These are phyloP conservation scores for Kryptolebias marmoratus DNA, from an alignment of 2,113 vertebrate species.

Conservation along the genomic window DNA sequence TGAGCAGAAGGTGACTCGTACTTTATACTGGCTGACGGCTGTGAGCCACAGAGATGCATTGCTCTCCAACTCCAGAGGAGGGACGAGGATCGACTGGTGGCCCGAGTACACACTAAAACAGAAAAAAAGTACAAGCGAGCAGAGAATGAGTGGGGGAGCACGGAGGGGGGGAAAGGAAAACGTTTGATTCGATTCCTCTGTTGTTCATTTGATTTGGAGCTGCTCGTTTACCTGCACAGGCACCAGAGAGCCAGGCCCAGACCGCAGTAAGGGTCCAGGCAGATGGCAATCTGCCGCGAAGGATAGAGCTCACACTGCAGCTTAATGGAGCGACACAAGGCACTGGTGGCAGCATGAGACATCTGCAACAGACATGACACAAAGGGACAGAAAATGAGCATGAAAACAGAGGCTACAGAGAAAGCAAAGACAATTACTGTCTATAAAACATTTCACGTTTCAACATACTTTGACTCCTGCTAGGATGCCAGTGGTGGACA, in stretches of 20 bases:
- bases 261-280: constrained; percentile 96
- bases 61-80: constrained; percentile 93
- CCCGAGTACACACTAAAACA: constrained; percentile 85
- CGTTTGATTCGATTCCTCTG: not conserved
- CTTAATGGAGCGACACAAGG: constrained; percentile 97
- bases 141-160: not conserved
- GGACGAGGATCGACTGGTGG: constrained; percentile 95
- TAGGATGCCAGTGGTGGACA: constrained; percentile 95
- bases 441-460: not conserved
- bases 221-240: constrained; percentile 88
- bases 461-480: constrained; percentile 92
- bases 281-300: constrained; percentile 94
- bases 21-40: constrained; percentile 95
- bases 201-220: not conserved
- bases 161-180: not conserved
- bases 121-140: constrained; percentile 4
- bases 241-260: constrained; percentile 98
- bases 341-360: constrained; percentile 95
- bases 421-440: not conserved
- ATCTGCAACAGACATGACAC: constrained; percentile 80
- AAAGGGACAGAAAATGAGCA: not conserved
- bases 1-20: constrained; percentile 94
- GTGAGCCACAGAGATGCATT: constrained; percentile 93
- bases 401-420: not conserved
- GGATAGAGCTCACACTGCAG: constrained; percentile 98